Conservation (phyloP, 2,888 invertebrate genomes). For the Catocala nupta region DNA sequence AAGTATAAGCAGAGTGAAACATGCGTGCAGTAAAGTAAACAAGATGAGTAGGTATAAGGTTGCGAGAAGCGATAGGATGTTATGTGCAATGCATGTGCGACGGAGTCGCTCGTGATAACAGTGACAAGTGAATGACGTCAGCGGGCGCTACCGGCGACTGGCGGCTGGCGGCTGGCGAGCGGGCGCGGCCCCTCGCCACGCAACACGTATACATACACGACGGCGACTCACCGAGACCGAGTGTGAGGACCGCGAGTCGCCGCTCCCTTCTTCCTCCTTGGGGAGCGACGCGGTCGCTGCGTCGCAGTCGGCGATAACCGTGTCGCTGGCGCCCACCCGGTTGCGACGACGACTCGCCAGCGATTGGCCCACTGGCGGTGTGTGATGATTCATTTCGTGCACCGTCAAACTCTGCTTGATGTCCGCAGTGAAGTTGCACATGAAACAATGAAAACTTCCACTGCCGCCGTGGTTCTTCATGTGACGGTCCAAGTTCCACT, state of each 20-base stretch:
- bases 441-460: constrained; percentile 94
- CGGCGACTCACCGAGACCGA: constrained; percentile 76
- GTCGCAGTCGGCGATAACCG: constrained; percentile 66
- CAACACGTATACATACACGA: constrained; percentile 42
- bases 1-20: constrained; percentile 4
- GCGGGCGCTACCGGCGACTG: constrained; percentile 51
- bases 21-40: constrained; percentile 30
- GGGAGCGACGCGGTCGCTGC: constrained; percentile 65
- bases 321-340: constrained; percentile 92
- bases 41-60: constrained; percentile 62
- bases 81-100: constrained; percentile 52
- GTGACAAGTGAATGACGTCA: constrained; percentile 75
- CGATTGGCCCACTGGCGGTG: constrained; percentile 92
- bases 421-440: constrained; percentile 96
- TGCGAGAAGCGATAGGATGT: constrained; percentile 64
- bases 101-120: constrained; percentile 60
- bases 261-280: constrained; percentile 84
- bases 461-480: constrained; percentile 96
- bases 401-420: constrained; percentile 97
- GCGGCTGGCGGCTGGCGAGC: constrained; percentile 48
- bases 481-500: constrained; percentile 97
- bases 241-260: constrained; percentile 81
- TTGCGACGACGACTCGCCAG: constrained; percentile 88
- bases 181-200: constrained; percentile 67
- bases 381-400: constrained; percentile 96